Conservation (phyloP, 2,797 vertebrate species). For the Carduelis carduelis region DNA sequence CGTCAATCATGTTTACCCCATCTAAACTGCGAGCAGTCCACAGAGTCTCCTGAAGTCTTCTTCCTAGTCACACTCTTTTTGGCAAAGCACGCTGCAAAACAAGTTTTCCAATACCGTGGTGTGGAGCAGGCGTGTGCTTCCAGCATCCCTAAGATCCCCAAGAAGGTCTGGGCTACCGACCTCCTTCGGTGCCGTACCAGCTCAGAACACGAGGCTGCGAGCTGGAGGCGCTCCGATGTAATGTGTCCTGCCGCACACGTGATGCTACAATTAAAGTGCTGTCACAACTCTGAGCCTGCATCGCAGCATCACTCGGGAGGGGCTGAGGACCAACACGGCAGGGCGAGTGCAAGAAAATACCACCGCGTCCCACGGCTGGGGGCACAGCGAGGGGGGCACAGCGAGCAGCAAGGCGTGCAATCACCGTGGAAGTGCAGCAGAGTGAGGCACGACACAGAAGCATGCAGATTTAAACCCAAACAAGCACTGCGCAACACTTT, state of each 20-base stretch:
- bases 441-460: not conserved
- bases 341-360: not conserved
- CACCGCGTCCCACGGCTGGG: not conserved
- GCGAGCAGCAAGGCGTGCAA: not conserved
- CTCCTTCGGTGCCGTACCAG: not conserved
- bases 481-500: not conserved
- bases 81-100: not conserved
- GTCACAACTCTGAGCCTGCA: not conserved
- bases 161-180: not conserved
- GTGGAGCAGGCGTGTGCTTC: accelerated
- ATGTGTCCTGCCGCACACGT: not conserved
- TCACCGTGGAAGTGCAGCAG: accelerated
- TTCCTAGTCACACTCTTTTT: not conserved
- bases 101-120: not conserved
- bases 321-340: not conserved
- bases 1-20: not conserved
- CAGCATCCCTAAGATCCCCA: not conserved
- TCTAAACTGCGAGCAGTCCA: not conserved
- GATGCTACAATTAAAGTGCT: not conserved
- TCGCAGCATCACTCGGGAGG: not conserved
- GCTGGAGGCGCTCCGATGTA: not conserved
- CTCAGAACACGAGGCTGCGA: accelerated
- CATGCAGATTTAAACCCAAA: not conserved
- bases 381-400: not conserved
- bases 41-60: not conserved